phyloP scores from a whole-genome alignment of 2,888 invertebrate species.

The Gisinianus flammeolus region DNA sequence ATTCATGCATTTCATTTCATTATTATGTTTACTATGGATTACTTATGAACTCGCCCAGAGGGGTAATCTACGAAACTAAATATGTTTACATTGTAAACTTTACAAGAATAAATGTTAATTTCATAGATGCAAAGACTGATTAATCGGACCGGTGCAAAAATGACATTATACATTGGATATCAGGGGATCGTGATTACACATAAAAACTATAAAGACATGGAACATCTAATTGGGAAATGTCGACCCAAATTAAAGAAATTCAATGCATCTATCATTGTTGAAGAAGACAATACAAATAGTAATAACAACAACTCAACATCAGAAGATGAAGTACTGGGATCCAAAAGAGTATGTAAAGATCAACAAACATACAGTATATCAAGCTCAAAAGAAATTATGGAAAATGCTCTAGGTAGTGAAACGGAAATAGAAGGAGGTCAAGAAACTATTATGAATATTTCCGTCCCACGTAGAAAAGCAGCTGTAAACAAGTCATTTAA shows the following conservation, averaged over 20 bases:
- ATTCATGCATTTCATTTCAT: neutral
- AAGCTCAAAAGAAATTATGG: neutral
- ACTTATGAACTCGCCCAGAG: neutral
- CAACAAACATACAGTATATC: no score
- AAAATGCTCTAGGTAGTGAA: neutral
- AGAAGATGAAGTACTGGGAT: neutral
- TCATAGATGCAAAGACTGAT: conserved; percentile 42
- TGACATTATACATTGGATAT: conserved; percentile 39
- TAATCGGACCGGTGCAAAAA: conserved; percentile 43
- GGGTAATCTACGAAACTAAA: neutral
- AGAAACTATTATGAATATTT: conserved; percentile 12
- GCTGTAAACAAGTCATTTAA: conserved; percentile 1
- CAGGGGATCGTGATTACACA: conserved; percentile 37
- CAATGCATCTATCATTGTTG: neutral
- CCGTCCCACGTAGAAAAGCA: neutral
- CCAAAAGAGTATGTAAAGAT: neutral
- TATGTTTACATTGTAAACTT: neutral
- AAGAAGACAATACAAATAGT: neutral
- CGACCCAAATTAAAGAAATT: conserved; percentile 17
- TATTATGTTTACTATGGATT: conserved; percentile 5
- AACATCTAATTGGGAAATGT: conserved; percentile 19
- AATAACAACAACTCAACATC: neutral
- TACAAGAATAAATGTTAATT: neutral
- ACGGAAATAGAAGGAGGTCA: neutral
- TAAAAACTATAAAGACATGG: conserved; percentile 36